Base-by-base conservation (phyloP, 1,140 invertebrate genomes). In the Zaprionus inermis region DNA sequence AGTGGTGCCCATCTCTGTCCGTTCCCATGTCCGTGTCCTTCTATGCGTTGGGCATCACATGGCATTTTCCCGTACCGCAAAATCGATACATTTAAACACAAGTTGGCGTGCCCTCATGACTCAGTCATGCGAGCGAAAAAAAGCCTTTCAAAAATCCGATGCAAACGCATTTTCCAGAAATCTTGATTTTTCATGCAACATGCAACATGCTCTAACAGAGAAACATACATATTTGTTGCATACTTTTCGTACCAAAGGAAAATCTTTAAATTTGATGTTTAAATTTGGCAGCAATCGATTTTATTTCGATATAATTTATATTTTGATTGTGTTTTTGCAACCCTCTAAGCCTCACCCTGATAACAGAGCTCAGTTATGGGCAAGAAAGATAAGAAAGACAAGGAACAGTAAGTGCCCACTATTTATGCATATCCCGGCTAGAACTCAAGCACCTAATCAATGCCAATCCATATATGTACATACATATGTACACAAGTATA, bases 351-450 rank as follows among this genome's bases (percentile, higher is more conserved):
- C 56, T 63, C 64, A 54, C 41, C 20, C 55, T 22, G 9, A 41
- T 10, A 61, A 36, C 24, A n/a, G 22, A 20, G 24, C 49, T 64
- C 52, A 71, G 57, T 52, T 52, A 91, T 91, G 90, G 90, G 90
- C 78, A 91, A 91, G 66, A 91, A 91, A 90, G 90, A 91, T 76
- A 91, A 91, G 60, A 91, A 44, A 44, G 38, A 91, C 63, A 91
- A 91, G 81, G 90, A 91, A 89, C 73, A 76, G 90, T 91, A 91
- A 91, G 90, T 91, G 72, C 18, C 46, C 28, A 22, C 22, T 30
- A 54, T 41, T 32, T 16, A 49, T 41, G 73, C 56, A 52, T 83
- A 82, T 63, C 44, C 68, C 55, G 78, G 83, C 82, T 88, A 88
- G 73, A 69, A 79, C 30, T 81, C 24, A 52, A 77, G 84, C 84